Percentiles rank a stretch among this genome's conserved stretches.
Evolutionary conservation across 2,797 vertebrate genomes (phyloP).

Genomic region (Myotis daubentonii): DNA sequence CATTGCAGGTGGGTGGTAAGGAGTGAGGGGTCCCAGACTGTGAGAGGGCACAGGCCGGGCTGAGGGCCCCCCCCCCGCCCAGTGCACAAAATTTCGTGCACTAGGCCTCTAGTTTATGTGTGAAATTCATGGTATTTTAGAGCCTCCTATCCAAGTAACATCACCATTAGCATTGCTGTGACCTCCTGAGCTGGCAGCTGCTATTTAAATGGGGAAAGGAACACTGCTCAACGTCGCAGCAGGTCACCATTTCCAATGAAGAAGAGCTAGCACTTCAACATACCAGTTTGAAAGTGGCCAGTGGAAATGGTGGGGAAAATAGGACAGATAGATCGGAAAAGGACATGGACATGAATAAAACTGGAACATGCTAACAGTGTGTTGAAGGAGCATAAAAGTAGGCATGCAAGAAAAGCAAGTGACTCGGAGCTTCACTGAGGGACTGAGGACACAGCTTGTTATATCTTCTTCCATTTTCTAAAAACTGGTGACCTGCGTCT

Average conservation of each 20-base stretch:
- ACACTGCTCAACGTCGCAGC: neutral
- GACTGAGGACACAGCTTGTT: neutral
- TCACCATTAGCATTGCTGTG: neutral
- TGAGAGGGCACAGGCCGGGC: too few species aligned
- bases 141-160: neutral
- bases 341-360: neutral
- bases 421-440: neutral
- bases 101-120: neutral
- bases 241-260: slow-evolving; percentile 1
- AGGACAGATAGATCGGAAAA: neutral
- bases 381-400: neutral
- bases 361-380: neutral
- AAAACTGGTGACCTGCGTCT: neutral
- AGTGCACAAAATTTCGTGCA: too few species aligned
- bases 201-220: neutral
- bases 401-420: neutral
- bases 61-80: too few species aligned
- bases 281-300: neutral
- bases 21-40: too few species aligned
- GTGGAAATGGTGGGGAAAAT: neutral
- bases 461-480: neutral
- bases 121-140: slow-evolving; percentile 35
- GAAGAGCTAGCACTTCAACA: neutral
- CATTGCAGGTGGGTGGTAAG: too few species aligned
- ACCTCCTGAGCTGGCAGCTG: neutral